These are phyloP conservation scores for Trichonephila clavipes DNA, from an alignment of 1,140 invertebrate species.

Conservation along the genomic window DNA sequence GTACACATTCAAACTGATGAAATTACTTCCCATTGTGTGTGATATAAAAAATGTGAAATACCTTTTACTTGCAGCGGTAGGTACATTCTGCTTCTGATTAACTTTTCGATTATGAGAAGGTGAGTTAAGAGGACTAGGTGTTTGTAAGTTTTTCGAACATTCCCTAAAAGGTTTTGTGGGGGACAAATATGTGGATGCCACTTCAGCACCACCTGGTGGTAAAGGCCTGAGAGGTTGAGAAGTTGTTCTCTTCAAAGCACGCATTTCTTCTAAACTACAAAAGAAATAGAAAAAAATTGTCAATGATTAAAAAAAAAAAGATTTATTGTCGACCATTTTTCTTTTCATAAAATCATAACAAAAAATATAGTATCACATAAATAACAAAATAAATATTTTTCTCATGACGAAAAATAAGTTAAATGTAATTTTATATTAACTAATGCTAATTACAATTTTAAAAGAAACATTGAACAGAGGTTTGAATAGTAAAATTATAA, in stretches of 20 bases:
- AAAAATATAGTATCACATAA: neutral
- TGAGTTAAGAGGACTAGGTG: slow-evolving; percentile 56
- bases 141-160: slow-evolving; percentile 25
- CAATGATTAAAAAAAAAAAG: too few relatives aligned
- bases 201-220: slow-evolving; percentile 43
- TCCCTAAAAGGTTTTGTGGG: slow-evolving; percentile 71
- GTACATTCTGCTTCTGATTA: slow-evolving; percentile 49
- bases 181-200: slow-evolving; percentile 63
- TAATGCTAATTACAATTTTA: too few relatives aligned
- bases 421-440: too few relatives aligned
- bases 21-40: neutral
- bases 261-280: slow-evolving; percentile 72
- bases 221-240: slow-evolving; percentile 70
- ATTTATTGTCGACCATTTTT: neutral
- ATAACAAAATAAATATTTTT: neutral
- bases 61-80: slow-evolving; percentile 72
- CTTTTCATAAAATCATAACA: neutral
- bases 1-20: too few relatives aligned
- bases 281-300: neutral
- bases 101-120: slow-evolving; percentile 55
- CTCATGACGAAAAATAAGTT: too few relatives aligned
- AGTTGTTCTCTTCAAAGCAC: slow-evolving; percentile 61
- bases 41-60: neutral
- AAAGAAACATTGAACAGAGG: too few relatives aligned
- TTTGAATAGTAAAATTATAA: too few relatives aligned